Percentiles rank a stretch among this genome's conserved stretches.
Evolutionary conservation across 2,113 vertebrate species (phyloP).

Genomic region (Dromiciops gliroides): DNA sequence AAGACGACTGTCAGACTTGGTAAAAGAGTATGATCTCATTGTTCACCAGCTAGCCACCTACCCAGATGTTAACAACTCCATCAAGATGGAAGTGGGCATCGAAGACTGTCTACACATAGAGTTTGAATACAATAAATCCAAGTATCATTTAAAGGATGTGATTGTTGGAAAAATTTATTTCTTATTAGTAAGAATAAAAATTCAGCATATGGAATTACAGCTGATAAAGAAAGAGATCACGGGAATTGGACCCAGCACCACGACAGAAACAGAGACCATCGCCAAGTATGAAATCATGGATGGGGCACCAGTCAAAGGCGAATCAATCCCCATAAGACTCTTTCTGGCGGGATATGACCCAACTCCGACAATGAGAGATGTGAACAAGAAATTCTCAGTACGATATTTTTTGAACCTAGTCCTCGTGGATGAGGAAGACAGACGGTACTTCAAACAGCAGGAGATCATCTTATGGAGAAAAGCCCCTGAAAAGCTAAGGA

Average conservation of each 20-base stretch:
- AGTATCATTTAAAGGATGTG: constrained; percentile 99
- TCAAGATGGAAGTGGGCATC: constrained; percentile 99
- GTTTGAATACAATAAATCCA: constrained; percentile 99
- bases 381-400: constrained; percentile 99
- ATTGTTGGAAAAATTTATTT: constrained; percentile 99
- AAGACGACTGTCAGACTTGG: constrained; percentile 94
- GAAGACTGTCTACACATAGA: constrained; percentile 99
- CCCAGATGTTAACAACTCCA: constrained; percentile 98
- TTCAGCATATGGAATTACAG: constrained; percentile 99
- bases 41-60: constrained; percentile 98
- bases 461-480: constrained; percentile 99
- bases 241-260: constrained; percentile 97
- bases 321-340: constrained; percentile 98
- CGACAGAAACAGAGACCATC: constrained; percentile 98
- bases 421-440: constrained; percentile 98
- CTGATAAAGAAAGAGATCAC: constrained; percentile 99
- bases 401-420: constrained; percentile 99
- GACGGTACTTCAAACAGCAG: constrained; percentile 99
- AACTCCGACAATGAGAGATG: constrained; percentile 98
- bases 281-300: constrained; percentile 99
- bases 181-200: constrained; percentile 99
- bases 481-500: constrained; percentile 98
- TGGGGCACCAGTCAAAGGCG: constrained; percentile 98
- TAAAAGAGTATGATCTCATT: constrained; percentile 98
- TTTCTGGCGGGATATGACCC: constrained; percentile 98